These are phyloP conservation scores for Ctenoplectra terminalis DNA, from an alignment of 1,140 invertebrate species.

Conservation along the genomic window DNA sequence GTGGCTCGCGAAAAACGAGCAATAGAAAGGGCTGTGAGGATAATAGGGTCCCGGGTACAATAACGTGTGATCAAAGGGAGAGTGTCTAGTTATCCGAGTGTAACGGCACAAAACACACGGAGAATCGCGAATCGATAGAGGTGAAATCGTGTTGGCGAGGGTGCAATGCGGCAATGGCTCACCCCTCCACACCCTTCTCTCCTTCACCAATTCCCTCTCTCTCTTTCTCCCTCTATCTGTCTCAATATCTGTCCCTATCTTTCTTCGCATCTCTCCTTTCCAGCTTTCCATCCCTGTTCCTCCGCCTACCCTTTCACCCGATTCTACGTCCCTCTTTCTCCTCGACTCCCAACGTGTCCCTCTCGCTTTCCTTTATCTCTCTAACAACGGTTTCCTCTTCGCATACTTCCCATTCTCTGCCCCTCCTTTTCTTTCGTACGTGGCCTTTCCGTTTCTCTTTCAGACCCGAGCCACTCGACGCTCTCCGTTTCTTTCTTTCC, in stretches of 20 bases:
- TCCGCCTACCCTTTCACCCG: not conserved
- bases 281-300: not conserved
- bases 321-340: not conserved
- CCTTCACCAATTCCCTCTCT: not conserved
- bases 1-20: slow-evolving; percentile 26
- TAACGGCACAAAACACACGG: slow-evolving; percentile 68
- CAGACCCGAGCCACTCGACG: slow-evolving; percentile 17
- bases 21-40: slow-evolving; percentile 34
- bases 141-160: slow-evolving; percentile 71
- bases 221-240: slow-evolving; percentile 25
- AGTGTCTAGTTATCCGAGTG: slow-evolving; percentile 62
- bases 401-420: slow-evolving; percentile 7
- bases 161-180: slow-evolving; percentile 74
- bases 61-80: slow-evolving; percentile 58
- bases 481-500: slow-evolving; percentile 14
- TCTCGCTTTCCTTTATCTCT: slow-evolving; percentile 32
- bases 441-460: slow-evolving; percentile 7
- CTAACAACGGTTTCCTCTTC: slow-evolving; percentile 21
- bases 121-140: slow-evolving; percentile 75
- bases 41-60: slow-evolving; percentile 56
- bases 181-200: slow-evolving; percentile 35
- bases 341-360: slow-evolving; percentile 15
- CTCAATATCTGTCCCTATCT: slow-evolving; percentile 48
- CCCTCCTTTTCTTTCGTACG: not conserved
- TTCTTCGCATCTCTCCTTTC: slow-evolving; percentile 42